Conservation (phyloP, 2,888 invertebrate genomes). For the Dendrolimus pini region DNA sequence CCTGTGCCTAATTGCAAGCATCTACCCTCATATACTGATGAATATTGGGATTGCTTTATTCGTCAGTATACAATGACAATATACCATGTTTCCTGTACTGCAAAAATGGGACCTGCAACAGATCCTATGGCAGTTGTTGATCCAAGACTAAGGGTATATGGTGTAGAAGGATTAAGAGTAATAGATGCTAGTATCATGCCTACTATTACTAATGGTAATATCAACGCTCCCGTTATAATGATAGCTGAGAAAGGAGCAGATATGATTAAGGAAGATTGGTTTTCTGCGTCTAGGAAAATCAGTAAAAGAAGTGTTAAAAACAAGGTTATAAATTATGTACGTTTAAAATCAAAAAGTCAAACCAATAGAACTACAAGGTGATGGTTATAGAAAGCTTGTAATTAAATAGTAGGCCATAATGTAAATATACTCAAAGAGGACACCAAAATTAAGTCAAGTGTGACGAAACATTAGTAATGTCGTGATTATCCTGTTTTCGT, state of each 20-base stretch:
- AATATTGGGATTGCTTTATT: constrained; percentile 91
- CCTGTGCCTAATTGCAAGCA: constrained; percentile 90
- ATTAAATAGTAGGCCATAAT: constrained; percentile 9
- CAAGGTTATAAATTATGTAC: constrained; percentile 28
- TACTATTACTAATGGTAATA: constrained; percentile 89
- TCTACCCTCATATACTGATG: constrained; percentile 85
- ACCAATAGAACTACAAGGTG: constrained; percentile 37
- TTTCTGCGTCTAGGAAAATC: constrained; percentile 37
- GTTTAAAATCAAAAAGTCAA: constrained; percentile 30
- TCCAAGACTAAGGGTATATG: constrained; percentile 84
- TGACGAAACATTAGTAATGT: too few relatives aligned
- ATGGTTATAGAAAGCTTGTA: constrained; percentile 16
- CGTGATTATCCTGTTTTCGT: constrained; percentile 3
- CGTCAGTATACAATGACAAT: constrained; percentile 92
- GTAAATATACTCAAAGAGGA: constrained; percentile 2
- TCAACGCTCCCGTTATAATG: constrained; percentile 92
- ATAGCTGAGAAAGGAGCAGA: constrained; percentile 92
- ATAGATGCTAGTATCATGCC: constrained; percentile 95
- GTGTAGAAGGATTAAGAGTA: constrained; percentile 86
- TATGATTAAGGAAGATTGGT: constrained; percentile 85
- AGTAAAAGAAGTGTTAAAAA: constrained; percentile 39
- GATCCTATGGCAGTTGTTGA: constrained; percentile 91
- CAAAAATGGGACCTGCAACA: constrained; percentile 87
- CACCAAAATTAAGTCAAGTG: constrained; percentile 19
- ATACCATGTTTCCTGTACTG: constrained; percentile 89